Evolutionary conservation across 2,888 invertebrate species (phyloP), one percentile per base, ranked within the genome.

Genomic region (Agrotis segetum): DNA sequence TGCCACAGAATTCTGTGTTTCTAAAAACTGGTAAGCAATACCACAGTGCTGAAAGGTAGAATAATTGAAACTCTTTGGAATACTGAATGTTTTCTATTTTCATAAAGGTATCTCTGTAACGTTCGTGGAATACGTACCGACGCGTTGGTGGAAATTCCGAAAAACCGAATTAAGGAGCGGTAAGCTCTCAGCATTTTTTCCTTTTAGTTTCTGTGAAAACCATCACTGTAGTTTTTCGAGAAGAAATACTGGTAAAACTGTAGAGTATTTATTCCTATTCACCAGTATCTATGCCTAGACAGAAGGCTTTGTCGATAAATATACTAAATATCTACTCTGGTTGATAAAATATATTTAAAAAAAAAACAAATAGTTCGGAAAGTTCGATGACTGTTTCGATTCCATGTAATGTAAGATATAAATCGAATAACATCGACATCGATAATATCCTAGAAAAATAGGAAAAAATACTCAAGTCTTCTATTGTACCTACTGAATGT

Each of bases 31-130:
- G 60, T 71, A 55, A 58, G 47, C 52, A 61, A 65, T 62, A 70
- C 61, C 24, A 55, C 47, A 75, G 60, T 47, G 58, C 47, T 55
- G 64, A 68, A 67, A 79, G 66, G 55, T 70, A 53, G 53, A 60
- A 68, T 81, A 76, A 81, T 82, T 77, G 69, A 82, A 83, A 77
- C 67, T 56, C 60, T 73, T 75, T 58, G 56, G 60, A 63, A 49
- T 24, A 24, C 60, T 44, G 53, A 75, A 79, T 74, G 55, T 77
- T 74, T 81, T 59, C 71, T 65, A 74, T 78, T 84, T 81, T 67
- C 76, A 83, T 82, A 78, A 80, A 77, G 64, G 69, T 79, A 79
- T 76, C 75, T 74, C 68, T 67, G 49, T 71, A 40, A 59, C 46
- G 46, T 67, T 77, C 29, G 34, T 63, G 60, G 29, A 66, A 50